These are phyloP conservation scores for Mythimna lalbum DNA, from an alignment of 2,888 invertebrate genomes.

Conservation along the genomic window DNA sequence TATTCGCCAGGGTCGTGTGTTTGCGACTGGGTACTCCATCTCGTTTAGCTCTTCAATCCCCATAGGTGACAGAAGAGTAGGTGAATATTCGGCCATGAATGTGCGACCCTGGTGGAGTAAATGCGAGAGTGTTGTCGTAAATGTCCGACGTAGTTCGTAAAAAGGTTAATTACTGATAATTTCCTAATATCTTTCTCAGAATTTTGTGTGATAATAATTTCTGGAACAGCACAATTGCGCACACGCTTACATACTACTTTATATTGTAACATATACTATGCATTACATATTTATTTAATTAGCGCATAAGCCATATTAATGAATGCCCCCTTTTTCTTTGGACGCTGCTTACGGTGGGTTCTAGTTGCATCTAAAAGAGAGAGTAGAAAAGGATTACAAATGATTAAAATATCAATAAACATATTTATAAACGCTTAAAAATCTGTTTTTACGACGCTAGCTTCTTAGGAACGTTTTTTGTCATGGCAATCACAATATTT, in stretches of 20 bases:
- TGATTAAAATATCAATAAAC: conserved; percentile 79
- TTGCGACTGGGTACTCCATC: too few species aligned
- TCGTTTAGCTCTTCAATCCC: too few species aligned
- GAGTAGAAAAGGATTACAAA: conserved; percentile 91
- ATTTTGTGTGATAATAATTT: conserved; percentile 17
- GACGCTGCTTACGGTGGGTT: conserved; percentile 90
- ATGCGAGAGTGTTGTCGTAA: too few species aligned
- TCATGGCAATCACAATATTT: conserved; percentile 68
- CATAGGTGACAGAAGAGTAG: too few species aligned
- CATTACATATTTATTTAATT: conserved; percentile 37
- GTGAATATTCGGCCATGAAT: too few species aligned
- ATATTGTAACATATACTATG: conserved; percentile 23
- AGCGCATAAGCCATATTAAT: conserved; percentile 62
- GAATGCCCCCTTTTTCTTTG: conserved; percentile 80
- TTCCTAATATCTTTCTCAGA: too few species aligned
- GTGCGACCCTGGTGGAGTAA: too few species aligned
- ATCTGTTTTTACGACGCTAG: conserved; percentile 74
- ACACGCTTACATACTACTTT: conserved; percentile 40
- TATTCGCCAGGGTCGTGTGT: too few species aligned
- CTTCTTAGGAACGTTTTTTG: conserved; percentile 73
- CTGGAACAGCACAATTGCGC: conserved; percentile 23
- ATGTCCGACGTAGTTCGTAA: too few species aligned
- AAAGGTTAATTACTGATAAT: too few species aligned
- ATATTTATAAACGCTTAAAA: conserved; percentile 65
- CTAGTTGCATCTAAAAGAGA: conserved; percentile 90